Evolutionary conservation across 2,888 invertebrate genomes (phyloP), one percentile per base, ranked within the genome.

Genomic region (Cryptocheilus praepositus): DNA sequence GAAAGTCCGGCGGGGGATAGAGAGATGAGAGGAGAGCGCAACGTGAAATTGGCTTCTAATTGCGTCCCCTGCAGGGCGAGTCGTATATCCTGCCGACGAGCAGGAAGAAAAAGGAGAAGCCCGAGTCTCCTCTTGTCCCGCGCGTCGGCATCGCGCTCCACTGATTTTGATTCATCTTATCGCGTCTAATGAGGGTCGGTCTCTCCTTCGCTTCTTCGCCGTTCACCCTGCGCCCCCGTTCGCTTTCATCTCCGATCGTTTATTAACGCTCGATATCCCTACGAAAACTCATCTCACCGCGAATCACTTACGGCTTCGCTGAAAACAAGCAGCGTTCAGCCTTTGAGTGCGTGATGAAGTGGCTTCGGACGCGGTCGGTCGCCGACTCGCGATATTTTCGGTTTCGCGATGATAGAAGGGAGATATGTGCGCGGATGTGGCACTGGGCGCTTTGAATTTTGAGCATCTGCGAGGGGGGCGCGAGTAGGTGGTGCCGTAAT

Each of bases 31-130:
- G 62, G 70, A 70, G 68, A 64, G 67, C 70, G 67, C 63, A 70
- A 68, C 69, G 76, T 70, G 75, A 76, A 79, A 79, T 81, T 74
- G 79, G 73, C 74, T 79, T 77, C 77, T 81, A 83, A 81, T 81
- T 81, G 79, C 79, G 76, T 77, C 79, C 76, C 79, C 80, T 72
- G 79, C 70, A 66, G 79, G 55, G 59, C 52, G 61, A 63, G 63
- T 21, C 18, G 15, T 52, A 52, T 15, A 21, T 18, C 21, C 55
- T 43, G 18, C 18, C 44, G 45, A 57, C 15, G 15, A 64, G 60
- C 54, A 28, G 28, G 15, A 49, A 36, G n/a, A 22, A 22, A 46
- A 19, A 45, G 15, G 36, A 57, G 22, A 45, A 25, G 19, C 55
- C n/a, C n/a, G n/a, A n/a, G n/a, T 55, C 18, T 36, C 55, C 22